Evolutionary conservation across 2,797 vertebrate species (phyloP).

Genomic region (Avahi laniger): DNA sequence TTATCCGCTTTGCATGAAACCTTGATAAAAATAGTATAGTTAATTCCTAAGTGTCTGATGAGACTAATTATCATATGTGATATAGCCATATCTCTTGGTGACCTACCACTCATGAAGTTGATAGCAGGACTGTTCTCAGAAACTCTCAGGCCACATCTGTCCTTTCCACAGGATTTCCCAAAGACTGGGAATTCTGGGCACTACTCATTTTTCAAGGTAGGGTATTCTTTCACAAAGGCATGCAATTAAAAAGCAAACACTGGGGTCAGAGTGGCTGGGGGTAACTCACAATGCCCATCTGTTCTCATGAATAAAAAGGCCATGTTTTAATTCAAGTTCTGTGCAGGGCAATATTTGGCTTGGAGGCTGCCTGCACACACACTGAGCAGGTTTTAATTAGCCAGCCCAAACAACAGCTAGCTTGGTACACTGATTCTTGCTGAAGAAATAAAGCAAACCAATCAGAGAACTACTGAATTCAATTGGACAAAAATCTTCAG

Average conservation of each 20-base stretch:
- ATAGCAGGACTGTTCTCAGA: not conserved
- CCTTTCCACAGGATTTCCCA: not conserved
- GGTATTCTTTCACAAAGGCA: constrained; percentile 1
- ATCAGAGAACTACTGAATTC: not conserved
- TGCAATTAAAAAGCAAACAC: constrained; percentile 28
- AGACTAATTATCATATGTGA: not conserved
- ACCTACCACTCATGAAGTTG: not conserved
- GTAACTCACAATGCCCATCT: not conserved
- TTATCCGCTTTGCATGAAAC: not conserved
- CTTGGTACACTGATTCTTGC: constrained; percentile 35
- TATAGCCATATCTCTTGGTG: not conserved
- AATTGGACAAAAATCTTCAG: constrained; percentile 12
- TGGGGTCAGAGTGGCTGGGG: not conserved
- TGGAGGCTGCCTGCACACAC: not conserved
- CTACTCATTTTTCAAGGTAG: not conserved
- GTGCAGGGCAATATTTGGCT: not conserved
- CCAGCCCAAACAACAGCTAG: not conserved
- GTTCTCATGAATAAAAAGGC: not conserved
- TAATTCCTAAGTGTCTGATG: not conserved
- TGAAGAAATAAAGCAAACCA: constrained; percentile 30
- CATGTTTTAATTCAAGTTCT: not conserved
- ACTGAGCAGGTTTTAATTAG: constrained; percentile 35
- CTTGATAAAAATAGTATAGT: not conserved
- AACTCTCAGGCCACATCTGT: not conserved
- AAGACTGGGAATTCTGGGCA: not conserved